Percentiles rank a stretch among this genome's conserved stretches.
phyloP scores from a whole-genome alignment of 2,888 invertebrate species.

The Caenorhabditis sp. region DNA sequence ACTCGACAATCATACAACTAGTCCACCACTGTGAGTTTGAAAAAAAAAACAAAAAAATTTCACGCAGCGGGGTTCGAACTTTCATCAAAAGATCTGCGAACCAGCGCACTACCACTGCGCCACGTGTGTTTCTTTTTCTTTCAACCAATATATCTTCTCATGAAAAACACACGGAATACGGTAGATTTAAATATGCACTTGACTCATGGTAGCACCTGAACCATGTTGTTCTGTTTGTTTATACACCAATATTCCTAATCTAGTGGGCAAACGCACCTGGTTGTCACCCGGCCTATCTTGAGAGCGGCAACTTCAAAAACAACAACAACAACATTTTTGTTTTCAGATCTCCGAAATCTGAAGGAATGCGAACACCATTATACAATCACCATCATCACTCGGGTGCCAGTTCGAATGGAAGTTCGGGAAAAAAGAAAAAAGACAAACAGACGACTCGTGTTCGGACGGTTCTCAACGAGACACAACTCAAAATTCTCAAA shows the following conservation, averaged over 20 bases:
- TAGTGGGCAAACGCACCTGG: conserved; percentile 43
- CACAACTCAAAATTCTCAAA: conserved; percentile 93
- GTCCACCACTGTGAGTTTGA: conserved; percentile 50
- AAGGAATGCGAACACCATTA: conserved; percentile 38
- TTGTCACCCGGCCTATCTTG: conserved; percentile 11
- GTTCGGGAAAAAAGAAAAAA: conserved; percentile 73
- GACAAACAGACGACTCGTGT: conserved; percentile 87
- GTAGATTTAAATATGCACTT: background rate
- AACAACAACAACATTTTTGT: background rate
- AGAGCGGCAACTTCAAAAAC: background rate
- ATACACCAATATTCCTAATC: conserved; percentile 14
- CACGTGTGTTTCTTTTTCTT: no score
- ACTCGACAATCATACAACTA: conserved; percentile 48
- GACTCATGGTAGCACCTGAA: conserved; percentile 15
- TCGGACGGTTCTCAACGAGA: conserved; percentile 96
- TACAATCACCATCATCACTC: conserved; percentile 16
- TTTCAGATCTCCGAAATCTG: conserved; percentile 52
- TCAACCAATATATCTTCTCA: no score
- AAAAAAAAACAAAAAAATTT: background rate
- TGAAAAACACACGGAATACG: no score
- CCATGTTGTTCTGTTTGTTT: background rate
- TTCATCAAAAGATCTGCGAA: no score
- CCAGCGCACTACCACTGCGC: no score
- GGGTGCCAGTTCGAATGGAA: conserved; percentile 23
- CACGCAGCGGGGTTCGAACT: background rate